Conservation (phyloP, 2,797 vertebrate species). For the Limosa lapponica region DNA sequence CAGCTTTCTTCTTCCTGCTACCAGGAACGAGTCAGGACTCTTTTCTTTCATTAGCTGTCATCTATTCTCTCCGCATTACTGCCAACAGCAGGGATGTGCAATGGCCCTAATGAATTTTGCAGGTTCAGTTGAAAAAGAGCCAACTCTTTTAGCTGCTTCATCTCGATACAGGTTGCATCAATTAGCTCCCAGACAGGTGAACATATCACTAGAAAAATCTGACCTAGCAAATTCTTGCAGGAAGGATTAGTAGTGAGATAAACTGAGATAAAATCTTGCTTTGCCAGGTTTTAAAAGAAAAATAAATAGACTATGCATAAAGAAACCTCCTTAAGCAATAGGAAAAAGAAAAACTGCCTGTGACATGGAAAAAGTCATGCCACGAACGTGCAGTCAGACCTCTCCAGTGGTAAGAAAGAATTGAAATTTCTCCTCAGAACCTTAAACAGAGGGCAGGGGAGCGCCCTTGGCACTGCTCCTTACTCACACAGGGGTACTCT, state of each 20-base stretch:
- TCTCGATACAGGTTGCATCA: not conserved
- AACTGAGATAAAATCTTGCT: not conserved
- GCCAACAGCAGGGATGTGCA: not conserved
- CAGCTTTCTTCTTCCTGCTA: not conserved
- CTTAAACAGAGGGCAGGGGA: not conserved
- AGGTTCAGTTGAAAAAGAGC: not conserved
- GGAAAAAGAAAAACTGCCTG: not conserved
- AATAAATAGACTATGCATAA: not conserved
- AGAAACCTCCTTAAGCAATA: not conserved
- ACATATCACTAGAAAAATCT: not conserved
- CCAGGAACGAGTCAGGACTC: not conserved
- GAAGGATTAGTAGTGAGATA: not conserved
- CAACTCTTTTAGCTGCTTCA: not conserved
- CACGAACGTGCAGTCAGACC: not conserved
- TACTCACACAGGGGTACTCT: not conserved
- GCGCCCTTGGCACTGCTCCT: not conserved
- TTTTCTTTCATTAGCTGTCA: not conserved
- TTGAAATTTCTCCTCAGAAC: not conserved
- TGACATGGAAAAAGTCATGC: not conserved
- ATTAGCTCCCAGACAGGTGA: not conserved
- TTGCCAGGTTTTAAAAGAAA: not conserved
- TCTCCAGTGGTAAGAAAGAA: not conserved
- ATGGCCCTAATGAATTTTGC: not conserved
- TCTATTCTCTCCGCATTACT: not conserved
- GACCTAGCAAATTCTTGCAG: not conserved